Base-by-base conservation (phyloP, 2,888 invertebrate species). In the Arrhopalites spinosus region DNA sequence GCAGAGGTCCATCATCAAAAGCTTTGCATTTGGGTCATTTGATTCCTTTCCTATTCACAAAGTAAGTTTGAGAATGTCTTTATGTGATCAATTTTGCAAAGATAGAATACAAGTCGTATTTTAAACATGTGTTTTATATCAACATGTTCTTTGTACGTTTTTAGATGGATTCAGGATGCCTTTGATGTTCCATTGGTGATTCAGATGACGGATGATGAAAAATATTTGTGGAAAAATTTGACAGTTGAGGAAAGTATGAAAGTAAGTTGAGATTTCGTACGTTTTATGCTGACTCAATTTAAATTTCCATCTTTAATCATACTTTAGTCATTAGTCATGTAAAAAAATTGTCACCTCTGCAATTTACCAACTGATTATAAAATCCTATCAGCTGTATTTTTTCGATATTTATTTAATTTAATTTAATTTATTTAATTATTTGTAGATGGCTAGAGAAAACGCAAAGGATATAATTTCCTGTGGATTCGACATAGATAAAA, bases 201-300 rank as follows among this genome's bases (percentile, higher is more conserved):
- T 81, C 99, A 99, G 86, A 86, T 99, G 84, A 98, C 98, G 0
- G 99, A 99, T 84, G 99, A 99, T 86, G 99, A 99, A 86, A 99
- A 99, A 86, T 93, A 92, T 3, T 88, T 99, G 83, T 99, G 99
- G 98, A 96, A 93, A 85, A 95, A 98, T 85, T 87, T 99, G 71
- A 92, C 92, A 82, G 85, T 98, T 11, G 96, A 97, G 82, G 93
- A 95, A 80, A 92, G 95, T 0, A 90, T 93, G 73, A 90, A 90
- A 84, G 81, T 81, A 74, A 72, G 71, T 67, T 50, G 15, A n/a
- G 15, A 50, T 7, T 11, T 45, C 45, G 15, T 45, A n/a, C 50
- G 50, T 50, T 50, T 50, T 50, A 8, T n/a, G 50, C 50, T 50
- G 50, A 50, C 50, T 15, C n/a, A 15, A 11, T 45, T 45, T 11